Evolutionary conservation across 2,113 vertebrate genomes (phyloP).

Genomic region (Eptesicus fuscus): DNA sequence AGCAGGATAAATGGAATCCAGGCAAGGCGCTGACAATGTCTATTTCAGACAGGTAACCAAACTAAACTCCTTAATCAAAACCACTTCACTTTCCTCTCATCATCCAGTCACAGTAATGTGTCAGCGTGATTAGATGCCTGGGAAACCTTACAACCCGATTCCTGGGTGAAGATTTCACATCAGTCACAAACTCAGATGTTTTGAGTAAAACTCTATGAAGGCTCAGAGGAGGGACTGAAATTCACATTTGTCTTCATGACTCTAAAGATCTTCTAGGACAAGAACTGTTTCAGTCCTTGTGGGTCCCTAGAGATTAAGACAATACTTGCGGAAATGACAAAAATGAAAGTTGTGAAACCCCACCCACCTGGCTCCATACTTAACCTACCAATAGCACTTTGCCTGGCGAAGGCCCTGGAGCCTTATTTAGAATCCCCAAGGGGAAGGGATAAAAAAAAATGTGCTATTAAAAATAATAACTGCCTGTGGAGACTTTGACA

Average conservation of each 20-base stretch:
- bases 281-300: not conserved
- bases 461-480: constrained; percentile 10
- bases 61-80: not conserved
- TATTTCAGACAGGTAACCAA: not conserved
- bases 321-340: not conserved
- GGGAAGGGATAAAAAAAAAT: not conserved
- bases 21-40: not conserved
- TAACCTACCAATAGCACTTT: not conserved
- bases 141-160: not conserved
- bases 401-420: not conserved
- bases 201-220: not conserved
- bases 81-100: not conserved
- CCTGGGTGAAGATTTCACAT: not conserved
- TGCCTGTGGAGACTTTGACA: not conserved
- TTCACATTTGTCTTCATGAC: not conserved
- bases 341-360: not conserved
- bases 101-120: not conserved
- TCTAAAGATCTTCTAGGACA: not conserved
- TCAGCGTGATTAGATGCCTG: not conserved
- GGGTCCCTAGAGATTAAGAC: not conserved
- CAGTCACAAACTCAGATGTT: not conserved
- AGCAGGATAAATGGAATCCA: not conserved
- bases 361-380: not conserved
- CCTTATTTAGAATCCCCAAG: not conserved
- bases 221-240: not conserved